A percentile compares a stretch with the other conserved stretches of the same genome.
These are phyloP conservation scores for Pseudorhiza aurosa DNA, from an alignment of 30 jellyfish, hydroid and myxozoan genomes.

Conservation along the genomic window DNA sequence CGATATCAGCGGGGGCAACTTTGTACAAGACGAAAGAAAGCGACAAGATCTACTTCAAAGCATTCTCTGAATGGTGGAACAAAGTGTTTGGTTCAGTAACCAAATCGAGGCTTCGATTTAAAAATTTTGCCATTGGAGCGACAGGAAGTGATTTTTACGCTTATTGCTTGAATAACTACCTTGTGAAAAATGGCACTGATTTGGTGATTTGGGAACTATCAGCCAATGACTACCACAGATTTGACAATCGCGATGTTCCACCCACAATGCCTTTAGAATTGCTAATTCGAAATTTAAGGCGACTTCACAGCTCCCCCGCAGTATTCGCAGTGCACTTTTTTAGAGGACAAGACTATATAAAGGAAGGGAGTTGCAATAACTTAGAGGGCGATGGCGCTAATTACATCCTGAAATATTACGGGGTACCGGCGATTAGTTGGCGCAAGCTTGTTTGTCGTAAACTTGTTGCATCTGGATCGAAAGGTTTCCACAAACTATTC, in stretches of 20 bases:
- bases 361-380: conserved; percentile 89
- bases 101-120: conserved; percentile 61
- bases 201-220: conserved; percentile 91
- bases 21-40: conserved; percentile 68
- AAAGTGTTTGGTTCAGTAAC: conserved; percentile 76
- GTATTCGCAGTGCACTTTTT: conserved; percentile 82
- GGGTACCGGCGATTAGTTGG: conserved; percentile 93
- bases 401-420: conserved; percentile 73
- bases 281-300: conserved; percentile 72
- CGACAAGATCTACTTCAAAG: conserved; percentile 71
- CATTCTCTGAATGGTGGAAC: conserved; percentile 90
- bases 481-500: conserved; percentile 73
- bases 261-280: conserved; percentile 94
- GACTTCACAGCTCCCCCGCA: conserved; percentile 82
- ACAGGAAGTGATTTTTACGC: conserved; percentile 97
- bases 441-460: conserved; percentile 78
- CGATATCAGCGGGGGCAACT: conserved; percentile 97
- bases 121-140: conserved; percentile 89
- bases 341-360: conserved; percentile 91
- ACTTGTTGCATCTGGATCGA: conserved; percentile 72
- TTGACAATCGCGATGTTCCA: conserved; percentile 96
- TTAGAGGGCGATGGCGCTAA: conserved; percentile 93
- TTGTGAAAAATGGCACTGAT: conserved; percentile 78
- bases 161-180: conserved; percentile 88
- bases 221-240: conserved; percentile 95